Evolutionary conservation across 1,140 invertebrate genomes (phyloP).

Genomic region (Caenorhabditis brenneri): DNA sequence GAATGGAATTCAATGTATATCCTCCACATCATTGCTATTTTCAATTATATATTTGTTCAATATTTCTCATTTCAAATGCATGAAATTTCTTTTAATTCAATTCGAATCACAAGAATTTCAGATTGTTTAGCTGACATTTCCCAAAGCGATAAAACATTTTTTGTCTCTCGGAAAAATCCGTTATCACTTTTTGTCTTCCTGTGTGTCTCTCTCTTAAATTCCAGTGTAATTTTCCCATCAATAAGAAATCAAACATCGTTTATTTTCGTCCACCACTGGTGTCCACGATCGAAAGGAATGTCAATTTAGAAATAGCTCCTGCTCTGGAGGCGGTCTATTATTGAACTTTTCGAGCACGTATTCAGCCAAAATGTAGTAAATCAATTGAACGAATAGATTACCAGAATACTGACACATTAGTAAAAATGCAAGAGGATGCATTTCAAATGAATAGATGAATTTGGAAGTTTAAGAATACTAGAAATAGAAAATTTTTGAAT

Average conservation of each 20-base stretch:
- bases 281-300: neutral
- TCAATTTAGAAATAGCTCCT: slow-evolving; percentile 33
- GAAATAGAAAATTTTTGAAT: neutral
- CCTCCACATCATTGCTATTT: neutral
- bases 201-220: neutral
- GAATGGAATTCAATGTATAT: neutral
- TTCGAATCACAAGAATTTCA: neutral
- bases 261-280: slow-evolving; percentile 23
- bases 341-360: slow-evolving; percentile 17
- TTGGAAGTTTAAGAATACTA: neutral
- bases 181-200: neutral
- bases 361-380: slow-evolving; percentile 7
- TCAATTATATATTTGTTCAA: neutral
- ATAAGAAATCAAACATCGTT: slow-evolving; percentile 26
- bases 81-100: neutral
- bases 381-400: slow-evolving; percentile 7
- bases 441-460: neutral
- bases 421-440: neutral
- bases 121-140: slow-evolving; percentile 1
- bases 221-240: neutral
- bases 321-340: neutral
- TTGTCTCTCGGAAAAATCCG: neutral
- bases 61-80: neutral
- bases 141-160: neutral
- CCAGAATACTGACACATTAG: slow-evolving; percentile 15